These are phyloP conservation scores for Drosophila planitibia DNA, from an alignment of 2,888 invertebrate genomes.

Conservation along the genomic window DNA sequence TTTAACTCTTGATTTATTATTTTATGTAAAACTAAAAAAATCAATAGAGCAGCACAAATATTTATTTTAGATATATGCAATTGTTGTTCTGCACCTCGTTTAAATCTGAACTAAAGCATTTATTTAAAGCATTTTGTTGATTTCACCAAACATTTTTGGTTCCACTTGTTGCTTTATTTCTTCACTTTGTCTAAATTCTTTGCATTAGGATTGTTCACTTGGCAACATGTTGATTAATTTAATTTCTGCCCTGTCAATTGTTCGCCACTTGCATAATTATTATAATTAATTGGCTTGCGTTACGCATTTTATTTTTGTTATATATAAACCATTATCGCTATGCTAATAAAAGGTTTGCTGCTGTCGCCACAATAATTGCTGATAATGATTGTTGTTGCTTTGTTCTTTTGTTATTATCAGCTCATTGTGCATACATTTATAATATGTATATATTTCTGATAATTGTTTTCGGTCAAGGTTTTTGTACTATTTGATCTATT, in stretches of 20 bases:
- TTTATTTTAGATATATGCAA: background rate
- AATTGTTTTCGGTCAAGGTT: conserved; percentile 45
- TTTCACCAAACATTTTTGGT: conserved; percentile 30
- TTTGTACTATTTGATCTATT: conserved; percentile 18
- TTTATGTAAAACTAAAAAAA: background rate
- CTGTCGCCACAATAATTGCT: conserved; percentile 17
- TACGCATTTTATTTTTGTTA: conserved; percentile 24
- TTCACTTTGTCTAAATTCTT: conserved; percentile 5
- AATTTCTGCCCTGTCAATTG: conserved; percentile 6
- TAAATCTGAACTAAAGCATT: conserved; percentile 12
- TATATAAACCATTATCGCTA: conserved; percentile 20
- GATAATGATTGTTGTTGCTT: conserved; percentile 27
- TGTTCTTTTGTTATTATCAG: conserved; percentile 8
- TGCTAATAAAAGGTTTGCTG: conserved; percentile 15
- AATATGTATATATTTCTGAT: conserved; percentile 8
- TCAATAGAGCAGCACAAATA: background rate
- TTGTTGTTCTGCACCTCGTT: conserved; percentile 3
- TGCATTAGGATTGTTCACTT: conserved; percentile 9
- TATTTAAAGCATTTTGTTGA: conserved; percentile 34
- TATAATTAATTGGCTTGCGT: conserved; percentile 7
- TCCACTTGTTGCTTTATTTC: conserved; percentile 36
- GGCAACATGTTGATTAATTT: conserved; percentile 23
- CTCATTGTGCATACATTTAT: background rate
- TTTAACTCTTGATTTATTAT: background rate
- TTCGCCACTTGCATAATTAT: conserved; percentile 21